Percentiles rank a stretch among this genome's conserved stretches.
Conservation (phyloP, 1,140 invertebrate species). For the Drosophila prosaltans region DNA sequence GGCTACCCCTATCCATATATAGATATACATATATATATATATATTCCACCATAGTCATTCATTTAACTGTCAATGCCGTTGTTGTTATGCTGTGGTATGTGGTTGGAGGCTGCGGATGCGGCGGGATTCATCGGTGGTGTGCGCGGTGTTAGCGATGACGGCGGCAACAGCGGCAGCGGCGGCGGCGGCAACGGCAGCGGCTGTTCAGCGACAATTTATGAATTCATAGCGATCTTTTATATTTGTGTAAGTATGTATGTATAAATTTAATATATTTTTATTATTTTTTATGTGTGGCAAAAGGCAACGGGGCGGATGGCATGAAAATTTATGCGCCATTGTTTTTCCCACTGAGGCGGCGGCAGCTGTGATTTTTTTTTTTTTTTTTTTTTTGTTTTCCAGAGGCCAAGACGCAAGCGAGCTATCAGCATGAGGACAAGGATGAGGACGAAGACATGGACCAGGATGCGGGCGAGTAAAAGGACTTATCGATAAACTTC, state of each 20-base stretch:
- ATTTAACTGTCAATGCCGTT: conserved; percentile 73
- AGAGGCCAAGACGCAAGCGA: conserved; percentile 21
- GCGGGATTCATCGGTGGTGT: neutral
- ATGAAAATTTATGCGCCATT: conserved; percentile 57
- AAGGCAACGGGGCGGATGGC: conserved; percentile 30
- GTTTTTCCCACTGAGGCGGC: conserved; percentile 19
- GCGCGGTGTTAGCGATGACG: too few relatives aligned
- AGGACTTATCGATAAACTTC: conserved; percentile 72
- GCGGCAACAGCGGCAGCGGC: conserved; percentile 4
- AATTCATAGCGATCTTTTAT: conserved; percentile 62
- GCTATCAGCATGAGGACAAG: conserved; percentile 23
- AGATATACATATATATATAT: neutral
- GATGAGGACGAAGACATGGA: conserved; percentile 30
- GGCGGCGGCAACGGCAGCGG: conserved; percentile 2
- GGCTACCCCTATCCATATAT: conserved; percentile 4
- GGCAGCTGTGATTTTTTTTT: conserved; percentile 14
- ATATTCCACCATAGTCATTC: conserved; percentile 48
- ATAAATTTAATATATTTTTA: conserved; percentile 60
- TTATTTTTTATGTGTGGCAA: conserved; percentile 51
- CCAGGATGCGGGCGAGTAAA: conserved; percentile 26
- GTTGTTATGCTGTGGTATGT: conserved; percentile 64
- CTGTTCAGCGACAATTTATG: conserved; percentile 56
- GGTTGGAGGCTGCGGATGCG: conserved; percentile 27
- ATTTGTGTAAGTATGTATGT: conserved; percentile 60
- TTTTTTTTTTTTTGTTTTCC: too few relatives aligned